Evolutionary conservation across 2,797 vertebrate genomes (phyloP), one percentile per base, ranked within the genome.

Genomic region (Hoplostethus mediterraneus): DNA sequence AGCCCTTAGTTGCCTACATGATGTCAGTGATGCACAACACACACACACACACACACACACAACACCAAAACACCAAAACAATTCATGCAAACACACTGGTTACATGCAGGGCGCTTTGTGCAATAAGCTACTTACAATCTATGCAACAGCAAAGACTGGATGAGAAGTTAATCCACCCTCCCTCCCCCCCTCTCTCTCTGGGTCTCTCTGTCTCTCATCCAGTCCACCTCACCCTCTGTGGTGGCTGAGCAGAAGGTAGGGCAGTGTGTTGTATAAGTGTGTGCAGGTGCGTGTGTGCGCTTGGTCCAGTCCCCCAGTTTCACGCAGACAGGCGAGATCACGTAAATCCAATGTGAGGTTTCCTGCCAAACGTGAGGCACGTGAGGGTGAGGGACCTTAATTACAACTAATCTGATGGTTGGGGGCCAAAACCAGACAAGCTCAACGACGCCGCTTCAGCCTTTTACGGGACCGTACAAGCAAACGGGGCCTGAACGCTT

Each of bases 111-210:
- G 63, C 67, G 87, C 90, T 92, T 90, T 92, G 88, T 87, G 89
- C 89, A 92, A 92, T 91, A 91, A 94, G 92, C 91, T 94, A 92
- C 91, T 94, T 94, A 93, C 83, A 84, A 87, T 89, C 83, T 79
- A 83, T 90, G 85, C 81, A 89, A 90, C 88, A 87, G 89, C 87
- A 92, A 90, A 91, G 93, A 84, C 91, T 92, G 90, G 91, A 92
- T 93, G 92, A 93, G 86, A 90, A 86, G 88, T 93, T 92, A 91
- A 93, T 93, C 89, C 85, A 61, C 33, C 60, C 71, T 71, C 79
- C 59, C 42, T 65, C 58, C 45, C 54, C 68, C 71, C 70, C 49
- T 63, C 60, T 73, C 14, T 40, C 55, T 28, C 33, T 53, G 11
- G 36, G 17, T 49, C 30, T 25, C 14, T 10, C 31, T 17, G 6